These are phyloP conservation scores for Aptenodytes patagonicus DNA, from an alignment of 2,113 vertebrate genomes.

Conservation along the genomic window DNA sequence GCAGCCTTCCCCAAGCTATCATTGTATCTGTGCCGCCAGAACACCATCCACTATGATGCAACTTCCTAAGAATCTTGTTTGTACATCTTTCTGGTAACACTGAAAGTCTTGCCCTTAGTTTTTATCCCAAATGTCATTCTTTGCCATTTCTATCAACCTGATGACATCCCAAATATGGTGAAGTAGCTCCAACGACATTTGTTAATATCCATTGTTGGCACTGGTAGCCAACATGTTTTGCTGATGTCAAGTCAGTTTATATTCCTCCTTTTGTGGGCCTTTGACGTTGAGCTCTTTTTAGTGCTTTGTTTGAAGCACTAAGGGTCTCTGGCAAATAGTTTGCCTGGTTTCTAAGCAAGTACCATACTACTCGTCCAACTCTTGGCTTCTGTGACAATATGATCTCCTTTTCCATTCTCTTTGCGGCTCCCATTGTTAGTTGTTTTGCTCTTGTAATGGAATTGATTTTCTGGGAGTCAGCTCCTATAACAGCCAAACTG, in stretches of 20 bases:
- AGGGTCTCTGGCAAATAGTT: neutral
- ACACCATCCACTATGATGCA: rapidly evolving
- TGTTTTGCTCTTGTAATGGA: neutral
- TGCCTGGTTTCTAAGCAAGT: neutral
- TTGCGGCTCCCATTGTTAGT: neutral
- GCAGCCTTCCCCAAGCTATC: neutral
- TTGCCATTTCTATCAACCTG: neutral
- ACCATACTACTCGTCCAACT: neutral
- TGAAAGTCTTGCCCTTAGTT: neutral
- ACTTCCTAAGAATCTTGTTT: constrained; percentile 7
- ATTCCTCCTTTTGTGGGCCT: neutral
- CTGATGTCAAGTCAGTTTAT: neutral
- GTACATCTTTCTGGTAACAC: neutral
- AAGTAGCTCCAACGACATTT: neutral
- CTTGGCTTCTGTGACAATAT: neutral
- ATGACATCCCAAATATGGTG: constrained; percentile 15
- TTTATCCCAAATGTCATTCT: neutral
- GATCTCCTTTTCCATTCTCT: neutral
- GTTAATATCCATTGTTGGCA: neutral
- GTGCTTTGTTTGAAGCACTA: neutral
- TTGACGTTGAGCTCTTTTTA: neutral
- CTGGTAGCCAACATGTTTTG: neutral
- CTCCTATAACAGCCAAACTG: neutral
- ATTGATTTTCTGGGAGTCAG: neutral
- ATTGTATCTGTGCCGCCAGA: neutral